Conservation (phyloP, 2,888 invertebrate genomes). For the Ferrisia virgata region DNA sequence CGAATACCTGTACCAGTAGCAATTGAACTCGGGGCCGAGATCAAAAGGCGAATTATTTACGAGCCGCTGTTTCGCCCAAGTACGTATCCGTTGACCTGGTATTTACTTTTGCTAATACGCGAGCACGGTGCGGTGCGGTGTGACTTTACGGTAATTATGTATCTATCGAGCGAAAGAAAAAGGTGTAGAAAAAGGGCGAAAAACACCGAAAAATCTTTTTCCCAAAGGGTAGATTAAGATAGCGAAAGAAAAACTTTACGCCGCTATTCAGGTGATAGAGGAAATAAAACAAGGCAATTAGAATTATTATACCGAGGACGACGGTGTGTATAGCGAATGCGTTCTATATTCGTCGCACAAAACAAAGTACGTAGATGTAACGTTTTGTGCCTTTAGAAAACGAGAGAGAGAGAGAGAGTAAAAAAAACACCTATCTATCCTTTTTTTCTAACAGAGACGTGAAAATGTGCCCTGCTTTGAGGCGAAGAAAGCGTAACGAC, state of each 20-base stretch:
- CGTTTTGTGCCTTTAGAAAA: neutral
- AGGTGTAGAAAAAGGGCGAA: too few relatives aligned
- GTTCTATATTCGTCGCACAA: neutral
- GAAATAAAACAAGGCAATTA: slow-evolving; percentile 26
- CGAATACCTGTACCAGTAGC: neutral
- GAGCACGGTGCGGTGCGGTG: neutral
- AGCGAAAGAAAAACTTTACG: slow-evolving; percentile 6
- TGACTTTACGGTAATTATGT: neutral
- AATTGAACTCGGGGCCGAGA: neutral
- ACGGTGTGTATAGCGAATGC: neutral
- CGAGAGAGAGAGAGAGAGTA: neutral
- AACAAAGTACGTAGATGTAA: neutral
- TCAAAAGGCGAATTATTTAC: neutral
- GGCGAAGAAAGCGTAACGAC: neutral
- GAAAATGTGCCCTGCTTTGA: neutral
- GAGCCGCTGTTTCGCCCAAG: neutral
- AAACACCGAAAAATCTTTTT: neutral
- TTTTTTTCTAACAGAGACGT: neutral
- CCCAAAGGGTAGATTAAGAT: slow-evolving; percentile 21
- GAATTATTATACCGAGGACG: neutral
- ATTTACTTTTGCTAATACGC: too few relatives aligned
- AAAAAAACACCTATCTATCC: too few relatives aligned
- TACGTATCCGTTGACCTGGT: neutral
- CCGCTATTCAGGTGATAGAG: slow-evolving; percentile 5
- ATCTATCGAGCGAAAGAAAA: neutral